Percentiles rank a stretch among this genome's conserved stretches.
Evolutionary conservation across 2,797 vertebrate genomes (phyloP).

Genomic region (Megalops cyprinoides): DNA sequence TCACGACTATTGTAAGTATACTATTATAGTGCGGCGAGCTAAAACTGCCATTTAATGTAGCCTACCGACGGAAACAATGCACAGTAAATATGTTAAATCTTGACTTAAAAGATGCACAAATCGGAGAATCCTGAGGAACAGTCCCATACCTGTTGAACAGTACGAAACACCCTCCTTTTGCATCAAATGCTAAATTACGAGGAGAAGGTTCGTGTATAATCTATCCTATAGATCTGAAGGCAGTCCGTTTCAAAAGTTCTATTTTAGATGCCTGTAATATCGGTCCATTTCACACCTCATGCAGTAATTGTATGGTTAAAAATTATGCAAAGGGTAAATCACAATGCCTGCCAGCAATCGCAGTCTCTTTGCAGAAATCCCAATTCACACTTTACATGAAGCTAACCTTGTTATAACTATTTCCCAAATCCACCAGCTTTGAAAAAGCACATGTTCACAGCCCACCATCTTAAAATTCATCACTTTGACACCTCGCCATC

Average conservation of each 20-base stretch:
- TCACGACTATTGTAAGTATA: background rate
- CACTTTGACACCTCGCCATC: conserved; percentile 83
- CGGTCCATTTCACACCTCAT: conserved; percentile 36
- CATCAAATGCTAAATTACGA: conserved; percentile 14
- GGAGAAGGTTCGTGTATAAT: background rate
- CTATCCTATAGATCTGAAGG: background rate
- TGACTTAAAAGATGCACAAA: background rate
- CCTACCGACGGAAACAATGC: conserved; percentile 1
- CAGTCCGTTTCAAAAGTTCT: background rate
- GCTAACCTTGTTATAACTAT: conserved; percentile 86
- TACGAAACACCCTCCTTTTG: conserved; percentile 11
- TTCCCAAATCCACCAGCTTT: conserved; percentile 69
- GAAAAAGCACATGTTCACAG: conserved; percentile 84
- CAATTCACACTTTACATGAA: conserved; percentile 89
- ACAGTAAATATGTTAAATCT: background rate
- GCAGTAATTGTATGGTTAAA: conserved; percentile 80
- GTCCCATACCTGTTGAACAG: conserved; percentile 12
- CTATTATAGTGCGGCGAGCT: background rate
- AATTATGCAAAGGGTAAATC: conserved; percentile 82
- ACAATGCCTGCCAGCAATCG: conserved; percentile 83
- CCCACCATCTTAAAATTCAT: conserved; percentile 87
- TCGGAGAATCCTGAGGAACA: background rate
- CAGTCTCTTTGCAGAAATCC: conserved; percentile 88
- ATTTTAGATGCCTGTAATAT: conserved; percentile 21
- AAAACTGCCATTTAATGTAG: background rate